Conservation (phyloP, 2,888 invertebrate species). For the Lepidonotus clava region DNA sequence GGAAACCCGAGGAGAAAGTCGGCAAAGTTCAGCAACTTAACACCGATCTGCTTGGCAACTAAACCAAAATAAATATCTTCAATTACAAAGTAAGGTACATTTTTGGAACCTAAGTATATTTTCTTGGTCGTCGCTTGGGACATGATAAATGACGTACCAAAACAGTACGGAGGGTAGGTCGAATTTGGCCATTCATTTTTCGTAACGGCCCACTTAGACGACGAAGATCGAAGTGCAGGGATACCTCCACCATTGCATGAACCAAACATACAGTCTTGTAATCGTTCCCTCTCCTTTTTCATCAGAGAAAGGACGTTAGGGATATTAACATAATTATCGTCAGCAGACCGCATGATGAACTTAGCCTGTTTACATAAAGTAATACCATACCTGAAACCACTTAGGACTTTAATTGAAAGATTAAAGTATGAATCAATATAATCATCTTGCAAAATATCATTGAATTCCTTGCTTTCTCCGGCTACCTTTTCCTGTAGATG, state of each 20-base stretch:
- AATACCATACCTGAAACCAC: neutral
- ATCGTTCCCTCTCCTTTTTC: neutral
- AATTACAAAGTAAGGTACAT: conserved; percentile 11
- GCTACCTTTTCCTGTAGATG: neutral
- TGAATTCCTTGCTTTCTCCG: neutral
- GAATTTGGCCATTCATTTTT: neutral
- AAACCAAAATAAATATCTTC: conserved; percentile 8
- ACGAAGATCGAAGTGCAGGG: neutral
- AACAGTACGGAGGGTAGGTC: neutral
- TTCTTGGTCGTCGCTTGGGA: neutral
- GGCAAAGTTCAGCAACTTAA: neutral
- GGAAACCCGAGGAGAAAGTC: neutral
- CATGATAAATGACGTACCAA: neutral
- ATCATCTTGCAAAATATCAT: conserved; percentile 19
- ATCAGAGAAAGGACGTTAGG: neutral
- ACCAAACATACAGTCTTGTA: neutral
- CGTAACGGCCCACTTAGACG: neutral
- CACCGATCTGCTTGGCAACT: neutral
- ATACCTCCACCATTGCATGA: neutral
- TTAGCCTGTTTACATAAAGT: neutral
- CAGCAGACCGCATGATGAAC: neutral
- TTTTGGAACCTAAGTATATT: neutral
- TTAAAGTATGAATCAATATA: neutral
- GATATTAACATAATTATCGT: neutral
- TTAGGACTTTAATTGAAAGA: neutral